Evolutionary conservation across 2,888 invertebrate species (phyloP).

Genomic region (Heliconius ethilla): DNA sequence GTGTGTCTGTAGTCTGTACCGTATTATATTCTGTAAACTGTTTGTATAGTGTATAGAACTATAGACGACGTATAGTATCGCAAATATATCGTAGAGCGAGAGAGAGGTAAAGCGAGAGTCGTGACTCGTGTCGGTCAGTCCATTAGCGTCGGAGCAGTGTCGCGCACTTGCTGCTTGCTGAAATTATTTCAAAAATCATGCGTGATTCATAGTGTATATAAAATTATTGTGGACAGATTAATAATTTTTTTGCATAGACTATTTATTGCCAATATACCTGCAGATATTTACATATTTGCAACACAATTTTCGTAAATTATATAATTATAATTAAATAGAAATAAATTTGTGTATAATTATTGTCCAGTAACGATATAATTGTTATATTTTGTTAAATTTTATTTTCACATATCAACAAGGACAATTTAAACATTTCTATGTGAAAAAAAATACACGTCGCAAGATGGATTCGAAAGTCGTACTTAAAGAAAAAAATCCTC

Average conservation of each 20-base stretch:
- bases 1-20: conserved; percentile 6
- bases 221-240: conserved; percentile 9
- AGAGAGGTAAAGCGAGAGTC: conserved; percentile 31
- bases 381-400: background rate
- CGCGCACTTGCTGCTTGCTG: conserved; percentile 23
- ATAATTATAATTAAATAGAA: background rate
- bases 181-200: conserved; percentile 19
- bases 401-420: background rate
- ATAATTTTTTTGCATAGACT: background rate
- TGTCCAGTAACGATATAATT: background rate
- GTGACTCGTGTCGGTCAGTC: conserved; percentile 32
- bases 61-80: background rate
- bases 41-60: background rate
- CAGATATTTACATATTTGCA: background rate
- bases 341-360: background rate
- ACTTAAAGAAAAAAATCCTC: conserved; percentile 83
- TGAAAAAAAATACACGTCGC: conserved; percentile 14
- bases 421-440: conserved; percentile 10
- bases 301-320: background rate
- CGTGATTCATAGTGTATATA: conserved; percentile 20
- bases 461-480: conserved; percentile 84
- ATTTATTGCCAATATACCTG: conserved; percentile 12
- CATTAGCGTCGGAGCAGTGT: conserved; percentile 31
- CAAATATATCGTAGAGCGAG: conserved; percentile 23
- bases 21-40: background rate